These are phyloP conservation scores for Leucopternis melanops DNA, from an alignment of 2,113 vertebrate species.

Conservation along the genomic window DNA sequence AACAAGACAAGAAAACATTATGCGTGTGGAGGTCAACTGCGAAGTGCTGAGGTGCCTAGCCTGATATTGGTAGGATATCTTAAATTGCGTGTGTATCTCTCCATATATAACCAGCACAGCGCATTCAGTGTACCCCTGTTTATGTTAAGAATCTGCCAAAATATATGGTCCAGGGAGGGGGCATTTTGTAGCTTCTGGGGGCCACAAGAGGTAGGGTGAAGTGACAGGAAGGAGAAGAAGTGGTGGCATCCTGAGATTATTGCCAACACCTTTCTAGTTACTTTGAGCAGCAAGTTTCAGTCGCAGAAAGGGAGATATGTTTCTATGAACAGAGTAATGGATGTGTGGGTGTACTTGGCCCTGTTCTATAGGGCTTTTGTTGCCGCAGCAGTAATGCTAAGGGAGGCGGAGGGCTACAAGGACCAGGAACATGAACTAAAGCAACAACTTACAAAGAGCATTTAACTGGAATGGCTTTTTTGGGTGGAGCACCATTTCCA, in stretches of 20 bases:
- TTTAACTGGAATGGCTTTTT: neutral
- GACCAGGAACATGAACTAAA: neutral
- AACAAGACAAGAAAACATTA: neutral
- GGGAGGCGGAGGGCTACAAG: neutral
- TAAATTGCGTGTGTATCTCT: neutral
- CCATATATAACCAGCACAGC: neutral
- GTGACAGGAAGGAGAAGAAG: neutral
- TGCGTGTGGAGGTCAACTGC: neutral
- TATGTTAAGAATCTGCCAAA: neutral
- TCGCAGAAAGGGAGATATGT: neutral
- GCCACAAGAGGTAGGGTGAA: neutral
- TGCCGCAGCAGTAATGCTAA: neutral
- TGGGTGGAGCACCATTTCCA: constrained; percentile 16
- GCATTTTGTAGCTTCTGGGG: neutral
- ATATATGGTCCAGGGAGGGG: too few relatives aligned
- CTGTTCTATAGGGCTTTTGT: neutral
- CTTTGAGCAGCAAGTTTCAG: neutral
- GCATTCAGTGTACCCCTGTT: neutral
- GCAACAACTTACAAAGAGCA: neutral
- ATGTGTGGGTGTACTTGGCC: neutral
- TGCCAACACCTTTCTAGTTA: accelerated
- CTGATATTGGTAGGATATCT: neutral
- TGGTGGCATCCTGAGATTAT: accelerated
- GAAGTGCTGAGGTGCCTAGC: neutral
- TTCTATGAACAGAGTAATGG: neutral